These are phyloP conservation scores for Drosophila bocqueti DNA, from an alignment of 1,140 invertebrate species.

Conservation along the genomic window DNA sequence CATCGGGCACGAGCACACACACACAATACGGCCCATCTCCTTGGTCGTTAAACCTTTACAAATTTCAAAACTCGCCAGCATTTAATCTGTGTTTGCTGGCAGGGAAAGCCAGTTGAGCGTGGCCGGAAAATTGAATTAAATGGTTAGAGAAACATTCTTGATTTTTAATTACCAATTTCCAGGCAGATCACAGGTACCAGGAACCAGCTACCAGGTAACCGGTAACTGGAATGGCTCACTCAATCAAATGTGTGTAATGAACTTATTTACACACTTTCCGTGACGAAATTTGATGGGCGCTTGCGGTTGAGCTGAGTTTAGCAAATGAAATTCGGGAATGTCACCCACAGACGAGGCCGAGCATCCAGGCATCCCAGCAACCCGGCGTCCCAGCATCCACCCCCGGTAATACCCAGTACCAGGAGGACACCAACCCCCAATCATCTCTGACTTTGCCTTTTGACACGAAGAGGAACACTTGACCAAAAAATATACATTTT, in stretches of 20 bases:
- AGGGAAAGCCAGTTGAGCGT: conserved; percentile 63
- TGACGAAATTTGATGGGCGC: conserved; percentile 68
- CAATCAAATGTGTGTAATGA: conserved; percentile 77
- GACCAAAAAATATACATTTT: neutral
- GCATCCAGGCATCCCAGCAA: conserved; percentile 36
- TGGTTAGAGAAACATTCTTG: conserved; percentile 40
- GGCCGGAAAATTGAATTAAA: conserved; percentile 70
- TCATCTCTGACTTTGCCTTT: conserved; percentile 69
- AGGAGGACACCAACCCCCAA: conserved; percentile 28
- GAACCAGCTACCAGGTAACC: neutral
- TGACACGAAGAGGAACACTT: conserved; percentile 58
- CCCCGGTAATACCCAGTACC: conserved; percentile 15
- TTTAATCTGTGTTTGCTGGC: conserved; percentile 55
- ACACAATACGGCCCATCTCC: conserved; percentile 29
- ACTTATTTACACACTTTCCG: conserved; percentile 81
- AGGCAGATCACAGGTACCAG: conserved; percentile 50
- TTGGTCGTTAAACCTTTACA: conserved; percentile 38
- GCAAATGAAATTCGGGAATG: conserved; percentile 76
- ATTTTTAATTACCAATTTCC: conserved; percentile 67
- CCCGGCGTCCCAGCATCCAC: conserved; percentile 8
- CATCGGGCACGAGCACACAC: conserved; percentile 60
- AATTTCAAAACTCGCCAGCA: conserved; percentile 26
- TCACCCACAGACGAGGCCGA: conserved; percentile 65
- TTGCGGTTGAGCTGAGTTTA: conserved; percentile 45
- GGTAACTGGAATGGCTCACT: conserved; percentile 16